phyloP scores from a whole-genome alignment of 2,113 vertebrate genomes.

The Hyperoodon ampullatus region DNA sequence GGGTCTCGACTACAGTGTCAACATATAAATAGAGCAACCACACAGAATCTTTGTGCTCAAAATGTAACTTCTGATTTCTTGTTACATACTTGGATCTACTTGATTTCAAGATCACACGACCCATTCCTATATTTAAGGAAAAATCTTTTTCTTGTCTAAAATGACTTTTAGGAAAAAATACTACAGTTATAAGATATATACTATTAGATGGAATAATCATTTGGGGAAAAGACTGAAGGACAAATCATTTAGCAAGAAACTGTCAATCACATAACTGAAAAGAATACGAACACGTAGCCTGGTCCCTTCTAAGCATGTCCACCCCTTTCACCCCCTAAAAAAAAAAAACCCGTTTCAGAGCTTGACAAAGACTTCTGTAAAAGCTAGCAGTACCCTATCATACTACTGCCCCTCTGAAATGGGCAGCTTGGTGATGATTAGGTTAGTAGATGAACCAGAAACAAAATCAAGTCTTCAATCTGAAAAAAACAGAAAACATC shows the following conservation, averaged over 20 bases:
- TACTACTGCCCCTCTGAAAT: not conserved
- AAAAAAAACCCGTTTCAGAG: not conserved
- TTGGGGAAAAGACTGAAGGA: constrained; percentile 16
- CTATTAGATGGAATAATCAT: not conserved
- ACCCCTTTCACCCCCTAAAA: not conserved
- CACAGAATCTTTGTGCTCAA: constrained; percentile 11
- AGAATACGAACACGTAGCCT: not conserved
- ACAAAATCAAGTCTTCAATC: constrained; percentile 48
- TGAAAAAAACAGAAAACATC: not conserved
- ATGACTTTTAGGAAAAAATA: not conserved
- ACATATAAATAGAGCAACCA: not conserved
- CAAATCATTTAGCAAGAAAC: constrained; percentile 27
- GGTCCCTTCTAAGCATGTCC: not conserved
- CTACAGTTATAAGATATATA: not conserved
- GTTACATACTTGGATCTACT: not conserved
- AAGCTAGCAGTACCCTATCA: not conserved
- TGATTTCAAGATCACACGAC: constrained; percentile 50
- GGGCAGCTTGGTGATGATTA: not conserved
- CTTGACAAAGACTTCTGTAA: not conserved
- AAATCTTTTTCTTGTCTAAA: not conserved
- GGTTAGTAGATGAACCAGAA: constrained; percentile 2
- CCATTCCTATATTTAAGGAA: constrained; percentile 7
- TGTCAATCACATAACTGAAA: not conserved
- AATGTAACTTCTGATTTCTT: not conserved
- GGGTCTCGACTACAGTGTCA: not conserved